phyloP scores from a whole-genome alignment of 2,113 vertebrate genomes.

The Typhlomys cinereus region DNA sequence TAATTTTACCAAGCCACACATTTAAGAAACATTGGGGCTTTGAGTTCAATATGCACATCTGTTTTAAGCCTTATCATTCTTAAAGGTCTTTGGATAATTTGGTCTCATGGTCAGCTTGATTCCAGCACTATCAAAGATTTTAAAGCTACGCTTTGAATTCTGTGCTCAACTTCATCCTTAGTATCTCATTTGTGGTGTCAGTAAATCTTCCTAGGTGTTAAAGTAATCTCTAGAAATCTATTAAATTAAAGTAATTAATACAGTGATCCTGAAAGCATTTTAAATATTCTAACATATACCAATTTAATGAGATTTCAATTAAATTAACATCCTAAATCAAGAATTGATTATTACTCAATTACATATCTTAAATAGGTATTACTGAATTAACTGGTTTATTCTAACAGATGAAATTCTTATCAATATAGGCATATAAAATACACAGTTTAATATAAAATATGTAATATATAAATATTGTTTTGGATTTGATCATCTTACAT shows the following conservation, averaged over 20 bases:
- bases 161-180: conserved; percentile 38
- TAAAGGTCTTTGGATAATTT: neutral
- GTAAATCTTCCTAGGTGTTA: conserved; percentile 8
- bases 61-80: neutral
- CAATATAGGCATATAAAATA: conserved; percentile 5
- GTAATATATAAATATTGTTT: neutral
- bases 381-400: neutral
- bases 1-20: neutral
- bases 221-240: conserved; percentile 53
- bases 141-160: neutral
- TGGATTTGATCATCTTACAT: neutral
- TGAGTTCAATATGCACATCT: neutral
- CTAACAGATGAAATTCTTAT: neutral
- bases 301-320: conserved; percentile 36
- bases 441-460: neutral
- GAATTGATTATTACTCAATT: conserved; percentile 43
- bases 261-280: conserved; percentile 38
- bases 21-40: conserved; percentile 5
- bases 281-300: conserved; percentile 38
- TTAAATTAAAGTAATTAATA: conserved; percentile 55
- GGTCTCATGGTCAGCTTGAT: conserved; percentile 42
- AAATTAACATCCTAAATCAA: conserved; percentile 62
- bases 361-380: neutral
- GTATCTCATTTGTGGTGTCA: conserved; percentile 49
- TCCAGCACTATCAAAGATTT: neutral